Evolutionary conservation across 2,113 vertebrate species (phyloP), one percentile per base, ranked within the genome.

Genomic region (Poeciliopsis turrubarensis): DNA sequence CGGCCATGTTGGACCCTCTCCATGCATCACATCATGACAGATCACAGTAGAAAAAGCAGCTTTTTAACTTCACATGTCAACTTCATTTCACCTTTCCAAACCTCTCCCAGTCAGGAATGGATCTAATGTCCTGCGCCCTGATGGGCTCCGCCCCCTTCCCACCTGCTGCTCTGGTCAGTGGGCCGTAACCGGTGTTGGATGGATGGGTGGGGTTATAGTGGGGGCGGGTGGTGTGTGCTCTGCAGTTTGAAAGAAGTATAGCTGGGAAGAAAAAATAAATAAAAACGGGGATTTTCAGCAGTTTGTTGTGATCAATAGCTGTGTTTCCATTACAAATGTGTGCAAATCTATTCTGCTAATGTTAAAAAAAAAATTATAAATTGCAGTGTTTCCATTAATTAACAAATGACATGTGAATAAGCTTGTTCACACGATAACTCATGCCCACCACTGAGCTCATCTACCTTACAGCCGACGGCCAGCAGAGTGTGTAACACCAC

Each of bases 401-500:
- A 37, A 10, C 2, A 37, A 37, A 37, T 37, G 34, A 37, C 34
- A 37, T 37, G 34, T 37, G 9, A 37, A 37, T 37, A 37, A 37
- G 34, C 10, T 37, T 37, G 34, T 37, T 37, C 34, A 37, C 34
- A 12, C 10, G 0, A 37, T 37, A 37, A 37, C 10, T 37, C 34
- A 37, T 37, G 34, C 9, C 34, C 34, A 1, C 34, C 27, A 2
- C 0, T 0, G 1, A 2, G 63, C 14, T 54, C 37, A 80, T 72
- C 17, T 15, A 97, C 96, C 95, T 97, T 96, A 71, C 94, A 97
- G 78, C 95, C 95, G 22, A 96, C 1, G 0, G 95, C 95, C 82
- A 97, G 91, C 51, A 97, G 95, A 0, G 92, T 70, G 19, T 97
- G 96, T 17, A 97, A 86, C 9, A 94, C 63, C 30, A 96, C 80